Evolutionary conservation across 2,888 invertebrate genomes (phyloP).

Genomic region (Cantharis rufa): DNA sequence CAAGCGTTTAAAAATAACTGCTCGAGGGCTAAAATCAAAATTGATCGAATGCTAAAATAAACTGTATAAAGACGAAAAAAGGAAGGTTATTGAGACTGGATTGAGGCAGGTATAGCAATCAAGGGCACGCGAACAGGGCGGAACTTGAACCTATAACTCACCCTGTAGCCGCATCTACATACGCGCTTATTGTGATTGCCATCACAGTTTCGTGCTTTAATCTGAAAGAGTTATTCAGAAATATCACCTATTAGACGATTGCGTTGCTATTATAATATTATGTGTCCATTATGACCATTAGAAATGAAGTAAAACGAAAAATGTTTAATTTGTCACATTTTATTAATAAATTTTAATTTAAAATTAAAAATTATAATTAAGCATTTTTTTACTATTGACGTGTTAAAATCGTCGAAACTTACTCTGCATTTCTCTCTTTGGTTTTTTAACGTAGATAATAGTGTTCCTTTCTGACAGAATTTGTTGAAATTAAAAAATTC

Average conservation of each 20-base stretch:
- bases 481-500: too few relatives aligned
- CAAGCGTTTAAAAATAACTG: slow-evolving; percentile 7
- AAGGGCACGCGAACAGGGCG: slow-evolving; percentile 26
- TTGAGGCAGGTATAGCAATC: slow-evolving; percentile 28
- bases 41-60: slow-evolving; percentile 1
- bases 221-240: slow-evolving; percentile 16
- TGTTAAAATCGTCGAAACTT: neutral
- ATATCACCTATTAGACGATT: slow-evolving; percentile 16
- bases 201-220: slow-evolving; percentile 18
- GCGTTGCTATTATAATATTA: slow-evolving; percentile 9
- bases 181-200: slow-evolving; percentile 22
- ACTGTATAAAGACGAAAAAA: slow-evolving; percentile 7
- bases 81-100: slow-evolving; percentile 20
- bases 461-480: too few relatives aligned
- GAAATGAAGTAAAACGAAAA: neutral
- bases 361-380: neutral
- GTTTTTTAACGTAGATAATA: neutral
- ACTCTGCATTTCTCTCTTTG: neutral
- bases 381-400: neutral
- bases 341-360: neutral
- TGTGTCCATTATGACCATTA: neutral
- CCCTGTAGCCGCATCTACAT: slow-evolving; percentile 25
- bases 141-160: slow-evolving; percentile 20
- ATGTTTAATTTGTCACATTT: too few relatives aligned
- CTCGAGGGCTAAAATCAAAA: slow-evolving; percentile 1